Percentiles rank a stretch among this genome's conserved stretches.
These are phyloP conservation scores for Perithous albicinctus DNA, from an alignment of 2,888 invertebrate species.

Conservation along the genomic window DNA sequence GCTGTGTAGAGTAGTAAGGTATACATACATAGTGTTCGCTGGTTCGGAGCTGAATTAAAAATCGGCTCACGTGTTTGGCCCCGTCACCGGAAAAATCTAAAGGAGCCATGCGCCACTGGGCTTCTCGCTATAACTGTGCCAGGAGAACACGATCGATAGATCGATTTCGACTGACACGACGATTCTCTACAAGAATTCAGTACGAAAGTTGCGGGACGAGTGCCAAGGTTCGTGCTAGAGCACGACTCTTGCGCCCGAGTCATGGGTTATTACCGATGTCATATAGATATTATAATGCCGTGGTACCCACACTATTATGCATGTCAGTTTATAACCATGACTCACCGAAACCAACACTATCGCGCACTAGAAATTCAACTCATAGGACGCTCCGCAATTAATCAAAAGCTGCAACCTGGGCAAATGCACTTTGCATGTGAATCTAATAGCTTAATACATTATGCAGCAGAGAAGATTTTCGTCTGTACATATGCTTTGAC, in stretches of 20 bases:
- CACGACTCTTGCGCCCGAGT: constrained; percentile 10
- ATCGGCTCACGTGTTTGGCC: constrained; percentile 58
- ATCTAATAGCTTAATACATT: constrained; percentile 1
- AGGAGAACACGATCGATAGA: constrained; percentile 48
- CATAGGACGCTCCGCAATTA: constrained; percentile 44
- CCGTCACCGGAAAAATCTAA: constrained; percentile 52
- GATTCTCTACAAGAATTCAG: constrained; percentile 7
- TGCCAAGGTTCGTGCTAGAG: constrained; percentile 48
- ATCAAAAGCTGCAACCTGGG: constrained; percentile 54
- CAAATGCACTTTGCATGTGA: constrained; percentile 37
- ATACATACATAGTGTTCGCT: not conserved
- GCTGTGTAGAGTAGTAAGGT: not conserved
- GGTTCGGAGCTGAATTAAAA: constrained; percentile 49
- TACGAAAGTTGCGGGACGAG: constrained; percentile 32
- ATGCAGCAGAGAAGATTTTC: not conserved
- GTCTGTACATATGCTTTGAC: not conserved
- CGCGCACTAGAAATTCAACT: constrained; percentile 25
- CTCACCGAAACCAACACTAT: constrained; percentile 39
- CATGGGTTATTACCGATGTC: constrained; percentile 36
- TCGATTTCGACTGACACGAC: constrained; percentile 43
- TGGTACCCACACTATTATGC: not conserved
- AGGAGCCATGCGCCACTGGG: constrained; percentile 12
- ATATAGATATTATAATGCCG: not conserved
- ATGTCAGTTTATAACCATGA: constrained; percentile 36
- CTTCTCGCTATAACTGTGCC: constrained; percentile 46